phyloP scores from a whole-genome alignment of 2,113 vertebrate genomes.

The Procavia capensis region DNA sequence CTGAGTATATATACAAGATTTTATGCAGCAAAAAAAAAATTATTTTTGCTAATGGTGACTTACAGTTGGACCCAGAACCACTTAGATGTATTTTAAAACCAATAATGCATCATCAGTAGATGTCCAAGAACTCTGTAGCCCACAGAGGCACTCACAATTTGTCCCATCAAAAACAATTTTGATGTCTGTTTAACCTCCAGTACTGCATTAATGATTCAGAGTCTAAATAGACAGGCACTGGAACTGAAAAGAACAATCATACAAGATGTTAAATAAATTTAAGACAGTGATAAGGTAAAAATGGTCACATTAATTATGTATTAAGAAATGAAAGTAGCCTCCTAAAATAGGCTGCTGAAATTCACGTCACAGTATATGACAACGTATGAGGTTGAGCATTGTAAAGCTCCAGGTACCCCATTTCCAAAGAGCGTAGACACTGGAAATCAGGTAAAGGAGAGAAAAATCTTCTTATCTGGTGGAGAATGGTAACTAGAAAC shows the following conservation, averaged over 20 bases:
- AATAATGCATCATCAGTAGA: slow-evolving; percentile 23
- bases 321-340: slow-evolving; percentile 82
- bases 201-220: background rate
- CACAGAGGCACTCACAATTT: background rate
- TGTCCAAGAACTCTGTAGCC: background rate
- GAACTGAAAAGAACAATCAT: slow-evolving; percentile 68
- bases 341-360: slow-evolving; percentile 76
- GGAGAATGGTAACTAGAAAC: slow-evolving; percentile 82
- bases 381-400: slow-evolving; percentile 74
- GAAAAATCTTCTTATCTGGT: slow-evolving; percentile 82
- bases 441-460: slow-evolving; percentile 81
- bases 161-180: background rate
- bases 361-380: slow-evolving; percentile 75
- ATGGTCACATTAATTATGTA: slow-evolving; percentile 81
- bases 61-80: background rate
- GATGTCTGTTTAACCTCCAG: background rate
- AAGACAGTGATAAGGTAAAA: slow-evolving; percentile 75
- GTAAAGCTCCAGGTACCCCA: slow-evolving; percentile 78
- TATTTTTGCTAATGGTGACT: background rate
- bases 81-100: background rate
- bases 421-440: slow-evolving; percentile 72
- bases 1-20: background rate
- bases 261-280: slow-evolving; percentile 82
- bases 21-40: slow-evolving; percentile 21
- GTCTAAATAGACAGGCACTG: slow-evolving; percentile 50